These are phyloP conservation scores for Acrobasis repandana DNA, from an alignment of 2,888 invertebrate genomes.

Conservation along the genomic window DNA sequence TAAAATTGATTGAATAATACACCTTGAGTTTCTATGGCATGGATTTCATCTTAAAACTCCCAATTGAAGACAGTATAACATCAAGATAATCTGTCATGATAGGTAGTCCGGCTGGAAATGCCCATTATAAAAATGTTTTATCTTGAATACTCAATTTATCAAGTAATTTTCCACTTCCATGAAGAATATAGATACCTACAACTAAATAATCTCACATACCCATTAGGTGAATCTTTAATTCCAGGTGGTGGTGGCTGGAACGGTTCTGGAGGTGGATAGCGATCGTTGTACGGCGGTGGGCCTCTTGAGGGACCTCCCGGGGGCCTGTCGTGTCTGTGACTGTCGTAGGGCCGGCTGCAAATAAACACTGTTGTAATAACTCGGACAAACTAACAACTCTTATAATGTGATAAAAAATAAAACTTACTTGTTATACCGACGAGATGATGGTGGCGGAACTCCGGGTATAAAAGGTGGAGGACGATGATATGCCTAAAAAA, in stretches of 20 bases:
- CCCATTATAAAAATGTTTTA: too few relatives aligned
- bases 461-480: constrained; percentile 57
- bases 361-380: not conserved
- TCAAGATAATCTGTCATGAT: too few relatives aligned
- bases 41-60: too few relatives aligned
- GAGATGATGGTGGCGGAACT: constrained; percentile 48
- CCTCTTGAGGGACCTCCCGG: constrained; percentile 36
- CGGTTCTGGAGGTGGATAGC: constrained; percentile 61
- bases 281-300: constrained; percentile 43
- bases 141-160: too few relatives aligned
- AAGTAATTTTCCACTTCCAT: too few relatives aligned
- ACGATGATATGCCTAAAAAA: constrained; percentile 56
- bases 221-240: constrained; percentile 78
- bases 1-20: too few relatives aligned
- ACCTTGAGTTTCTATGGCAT: too few relatives aligned
- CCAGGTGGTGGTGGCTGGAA: constrained; percentile 84
- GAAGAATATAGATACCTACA: too few relatives aligned
- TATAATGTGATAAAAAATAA: constrained; percentile 17
- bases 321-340: constrained; percentile 39
- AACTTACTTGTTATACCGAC: constrained; percentile 55
- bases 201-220: constrained; percentile 63
- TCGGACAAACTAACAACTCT: not conserved
- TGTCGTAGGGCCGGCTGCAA: constrained; percentile 55
- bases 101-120: too few relatives aligned
- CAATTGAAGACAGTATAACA: too few relatives aligned